Base-by-base conservation (phyloP, 2,888 invertebrate genomes). In the Cantharis lateralis region DNA sequence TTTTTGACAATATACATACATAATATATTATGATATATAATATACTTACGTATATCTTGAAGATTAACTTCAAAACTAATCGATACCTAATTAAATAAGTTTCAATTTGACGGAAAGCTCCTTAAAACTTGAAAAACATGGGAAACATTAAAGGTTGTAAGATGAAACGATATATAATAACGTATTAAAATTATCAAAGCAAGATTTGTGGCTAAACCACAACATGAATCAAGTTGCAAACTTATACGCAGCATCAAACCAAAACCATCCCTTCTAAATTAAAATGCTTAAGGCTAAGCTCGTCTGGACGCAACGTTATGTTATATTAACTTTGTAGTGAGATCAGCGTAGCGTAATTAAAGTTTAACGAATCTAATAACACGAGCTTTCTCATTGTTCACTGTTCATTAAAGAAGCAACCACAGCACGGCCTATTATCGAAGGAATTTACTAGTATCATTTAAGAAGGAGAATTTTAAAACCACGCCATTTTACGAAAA, bases 341-440 rank as follows among this genome's bases (percentile, higher is more conserved):
- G 71, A 78, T 78, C 76, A 74, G 78, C 66, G 70, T 78, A 71
- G 78, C 78, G 78, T 79, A 79, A 78, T 79, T 79, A 79, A 78
- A 79, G 71, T 79, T 78, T 78, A 79, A 79, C 78, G 76, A 79
- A 79, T 78, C 78, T 79, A 79, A 78, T 78, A 78, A 78, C 76
- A 76, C 61, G 73, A 68, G 64, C 48, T 68, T 71, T 75, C 78
- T 69, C 76, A 70, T 69, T 74, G 76, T 32, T 61, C 71, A 63
- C 28, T 78, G 72, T 78, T 78, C 75, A 78, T 78, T 78, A 78
- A 72, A 70, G 62, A 75, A 69, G 26, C 62, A 20, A 48, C 62
- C 69, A 68, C 70, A 18, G 61, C 64, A 20, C 64, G 16, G 68
- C 20, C 64, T 28, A 72, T 78, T 78, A 78, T 78, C 73, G 62